Evolutionary conservation across 1,140 invertebrate species (phyloP).

Genomic region (Drosophila lacertosa): DNA sequence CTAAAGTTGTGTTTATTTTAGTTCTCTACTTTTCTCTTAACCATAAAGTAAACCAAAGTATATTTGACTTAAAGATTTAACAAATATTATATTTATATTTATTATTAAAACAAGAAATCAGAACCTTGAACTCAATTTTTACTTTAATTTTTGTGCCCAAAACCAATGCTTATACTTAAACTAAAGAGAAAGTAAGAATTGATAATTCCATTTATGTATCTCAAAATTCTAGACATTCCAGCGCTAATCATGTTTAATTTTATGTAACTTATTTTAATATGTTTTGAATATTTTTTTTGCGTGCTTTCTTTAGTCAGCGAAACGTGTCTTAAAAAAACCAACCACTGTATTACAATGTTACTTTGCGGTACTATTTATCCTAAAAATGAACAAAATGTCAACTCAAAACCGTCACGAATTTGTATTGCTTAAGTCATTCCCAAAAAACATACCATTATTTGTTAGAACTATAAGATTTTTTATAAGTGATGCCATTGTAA

Average conservation of each 20-base stretch:
- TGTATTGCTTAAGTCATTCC: slow-evolving; percentile 61
- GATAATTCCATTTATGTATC: slow-evolving; percentile 39
- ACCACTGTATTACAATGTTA: slow-evolving; percentile 65
- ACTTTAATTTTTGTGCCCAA: slow-evolving; percentile 37
- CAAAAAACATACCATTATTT: slow-evolving; percentile 28
- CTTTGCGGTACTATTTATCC: slow-evolving; percentile 45
- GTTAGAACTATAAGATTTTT: slow-evolving; percentile 46
- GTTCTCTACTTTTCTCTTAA: slow-evolving; percentile 26
- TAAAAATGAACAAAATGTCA: slow-evolving; percentile 46
- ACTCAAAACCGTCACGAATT: slow-evolving; percentile 71
- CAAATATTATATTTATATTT: slow-evolving; percentile 25
- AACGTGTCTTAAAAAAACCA: slow-evolving; percentile 68
- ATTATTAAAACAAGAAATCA: slow-evolving; percentile 18
- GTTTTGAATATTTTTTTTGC: slow-evolving; percentile 55
- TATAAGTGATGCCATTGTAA: slow-evolving; percentile 44
- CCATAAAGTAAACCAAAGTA: slow-evolving; percentile 52
- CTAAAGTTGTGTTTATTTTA: slow-evolving; percentile 31
- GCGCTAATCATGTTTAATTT: slow-evolving; percentile 29
- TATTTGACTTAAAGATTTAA: slow-evolving; percentile 42
- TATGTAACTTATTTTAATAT: slow-evolving; percentile 32
- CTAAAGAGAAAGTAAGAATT: neutral
- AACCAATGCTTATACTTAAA: slow-evolving; percentile 7
- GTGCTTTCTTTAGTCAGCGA: slow-evolving; percentile 56
- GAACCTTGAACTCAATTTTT: neutral
- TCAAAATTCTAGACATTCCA: slow-evolving; percentile 69